These are phyloP conservation scores for Anticlea derivata DNA, from an alignment of 2,888 invertebrate genomes.

Conservation along the genomic window DNA sequence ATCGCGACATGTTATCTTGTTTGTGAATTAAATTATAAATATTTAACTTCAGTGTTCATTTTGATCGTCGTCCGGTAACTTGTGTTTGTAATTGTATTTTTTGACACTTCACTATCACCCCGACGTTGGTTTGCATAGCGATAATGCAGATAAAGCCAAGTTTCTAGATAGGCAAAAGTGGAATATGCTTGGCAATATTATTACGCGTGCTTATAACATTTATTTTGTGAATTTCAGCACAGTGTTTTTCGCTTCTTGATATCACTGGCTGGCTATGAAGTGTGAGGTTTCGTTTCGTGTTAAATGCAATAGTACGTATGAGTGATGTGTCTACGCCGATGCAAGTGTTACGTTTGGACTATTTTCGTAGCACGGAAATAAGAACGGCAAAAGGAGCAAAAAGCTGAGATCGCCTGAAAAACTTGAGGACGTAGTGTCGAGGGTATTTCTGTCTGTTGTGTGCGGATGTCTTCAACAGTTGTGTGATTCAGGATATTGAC, in stretches of 20 bases:
- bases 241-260: conserved; percentile 10
- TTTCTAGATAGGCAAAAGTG: conserved; percentile 50
- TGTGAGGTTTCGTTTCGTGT: conserved; percentile 34
- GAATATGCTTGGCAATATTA: too few species aligned
- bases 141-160: conserved; percentile 57
- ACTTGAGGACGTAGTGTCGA: conserved; percentile 76
- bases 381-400: conserved; percentile 83
- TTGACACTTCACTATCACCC: conserved; percentile 49
- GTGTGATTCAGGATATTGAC: conserved; percentile 45
- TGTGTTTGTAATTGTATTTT: conserved; percentile 52
- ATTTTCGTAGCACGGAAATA: conserved; percentile 84
- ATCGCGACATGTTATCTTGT: conserved; percentile 55
- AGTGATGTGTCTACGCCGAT: conserved; percentile 76
- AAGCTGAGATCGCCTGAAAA: conserved; percentile 76
- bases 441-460: conserved; percentile 77
- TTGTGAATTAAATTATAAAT: conserved; percentile 52
- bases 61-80: conserved; percentile 48
- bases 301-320: conserved; percentile 49
- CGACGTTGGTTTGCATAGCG: conserved; percentile 47
- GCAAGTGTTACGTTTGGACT: conserved; percentile 79
- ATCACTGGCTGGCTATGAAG: conserved; percentile 12
- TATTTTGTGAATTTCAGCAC: conserved; percentile 9
- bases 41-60: conserved; percentile 56
- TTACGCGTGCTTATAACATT: conserved; percentile 18
- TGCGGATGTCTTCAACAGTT: conserved; percentile 64